Base-by-base conservation (phyloP, 2,888 invertebrate species). In the Drosophila percnosoma region DNA sequence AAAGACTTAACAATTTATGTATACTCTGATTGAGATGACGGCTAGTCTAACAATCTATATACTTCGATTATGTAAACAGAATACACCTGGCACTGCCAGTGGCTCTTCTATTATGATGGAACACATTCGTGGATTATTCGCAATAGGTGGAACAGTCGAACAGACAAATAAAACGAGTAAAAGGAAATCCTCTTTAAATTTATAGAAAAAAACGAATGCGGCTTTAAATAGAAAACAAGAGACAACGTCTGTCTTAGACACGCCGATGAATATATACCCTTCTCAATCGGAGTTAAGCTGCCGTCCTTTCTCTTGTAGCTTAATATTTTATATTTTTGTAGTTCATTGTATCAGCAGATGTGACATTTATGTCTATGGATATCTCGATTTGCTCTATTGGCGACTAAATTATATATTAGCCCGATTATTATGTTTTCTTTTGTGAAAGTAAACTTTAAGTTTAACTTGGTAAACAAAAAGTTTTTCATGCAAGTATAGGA, bases 171-270 rank as follows among this genome's bases (percentile, higher is more conserved):
- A 4, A 21, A 1, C 21, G 13, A 21, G 6, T 13, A 13, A 4
- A 21, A 1, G 0, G 0, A 13, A 11, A 1, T 11, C 10, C 10
- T 10, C n/a, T 10, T 40, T 21, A n/a, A n/a, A n/a, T n/a, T n/a
- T 11, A 2, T 4, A n/a, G 8, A 3, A 40, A 2, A 11, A 21
- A 13, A 6, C 13, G 13, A 42, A 21, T 1, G 21, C 4, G 1
- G 0, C 13, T 15, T 21, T 15, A 4, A 7, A 15, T 21, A 15
- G 4, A 13, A 45, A 21, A 42, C 7, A 11, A 40, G 1, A 2
- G 8, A 10, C n/a, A 38, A 8, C 1, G 1, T 18, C 4, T 10
- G 38, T n/a, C n/a, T 10, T 4, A 8, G 38, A n/a, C 8, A 8
- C n/a, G 40, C 10, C 38, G 38, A 5, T 13, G 18, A 36, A 18